These are phyloP conservation scores for Latrodectus hesperus DNA, from an alignment of 2,888 invertebrate species.

Conservation along the genomic window DNA sequence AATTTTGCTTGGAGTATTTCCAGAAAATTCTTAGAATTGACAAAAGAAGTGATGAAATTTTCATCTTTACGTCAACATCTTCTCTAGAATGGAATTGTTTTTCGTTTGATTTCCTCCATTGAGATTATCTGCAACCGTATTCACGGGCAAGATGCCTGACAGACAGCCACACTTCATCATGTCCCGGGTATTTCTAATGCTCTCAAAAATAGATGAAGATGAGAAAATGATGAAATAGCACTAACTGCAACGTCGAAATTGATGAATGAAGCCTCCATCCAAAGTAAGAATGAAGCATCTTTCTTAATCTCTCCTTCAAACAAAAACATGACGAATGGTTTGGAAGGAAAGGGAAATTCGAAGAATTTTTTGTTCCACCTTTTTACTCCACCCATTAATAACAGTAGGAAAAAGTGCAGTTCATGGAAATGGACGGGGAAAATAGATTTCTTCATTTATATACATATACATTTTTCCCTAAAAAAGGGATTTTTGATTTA, in stretches of 20 bases:
- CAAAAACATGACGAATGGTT: conserved; percentile 26
- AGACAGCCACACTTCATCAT: conserved; percentile 46
- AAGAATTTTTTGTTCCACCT: not conserved
- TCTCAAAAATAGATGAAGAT: conserved; percentile 41
- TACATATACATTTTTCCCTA: conserved; percentile 22
- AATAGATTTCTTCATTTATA: conserved; percentile 32
- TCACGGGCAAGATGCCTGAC: conserved; percentile 9
- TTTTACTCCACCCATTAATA: conserved; percentile 14
- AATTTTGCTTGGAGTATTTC: too few species aligned
- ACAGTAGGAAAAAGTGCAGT: conserved; percentile 14
- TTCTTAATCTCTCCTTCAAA: conserved; percentile 38
- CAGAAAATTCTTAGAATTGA: too few species aligned
- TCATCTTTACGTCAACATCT: too few species aligned
- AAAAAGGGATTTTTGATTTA: conserved; percentile 32
- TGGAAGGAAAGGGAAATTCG: conserved; percentile 23
- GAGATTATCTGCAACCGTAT: conserved; percentile 1
- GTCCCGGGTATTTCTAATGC: not conserved
- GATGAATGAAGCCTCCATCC: conserved; percentile 33
- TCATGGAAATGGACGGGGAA: conserved; percentile 32
- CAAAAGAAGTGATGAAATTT: too few species aligned
- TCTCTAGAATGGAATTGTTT: not conserved
- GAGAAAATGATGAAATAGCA: conserved; percentile 57
- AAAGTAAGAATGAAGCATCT: conserved; percentile 9
- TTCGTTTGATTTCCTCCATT: not conserved
- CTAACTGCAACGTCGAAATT: conserved; percentile 40